Evolutionary conservation across 2,797 vertebrate species (phyloP).

Genomic region (Cyclopterus lumpus): DNA sequence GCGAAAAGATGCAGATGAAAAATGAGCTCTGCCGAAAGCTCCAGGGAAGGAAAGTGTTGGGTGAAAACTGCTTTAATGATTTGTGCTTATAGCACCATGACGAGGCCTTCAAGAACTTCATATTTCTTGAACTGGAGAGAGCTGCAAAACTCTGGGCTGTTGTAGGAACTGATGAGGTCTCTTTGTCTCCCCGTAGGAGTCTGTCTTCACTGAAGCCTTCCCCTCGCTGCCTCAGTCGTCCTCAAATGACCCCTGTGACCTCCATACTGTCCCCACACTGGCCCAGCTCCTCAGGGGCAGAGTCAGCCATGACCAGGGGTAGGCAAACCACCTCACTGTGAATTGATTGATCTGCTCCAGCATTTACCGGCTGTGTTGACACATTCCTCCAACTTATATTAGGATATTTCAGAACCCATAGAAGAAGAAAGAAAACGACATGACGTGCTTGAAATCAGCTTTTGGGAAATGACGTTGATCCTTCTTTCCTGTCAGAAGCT

Average conservation of each 20-base stretch:
- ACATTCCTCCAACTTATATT: neutral
- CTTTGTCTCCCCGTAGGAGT: constrained; percentile 58
- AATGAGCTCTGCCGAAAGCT: constrained; percentile 36
- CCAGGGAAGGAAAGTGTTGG: constrained; percentile 18
- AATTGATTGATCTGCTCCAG: neutral
- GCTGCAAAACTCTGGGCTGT: neutral
- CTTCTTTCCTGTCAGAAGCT: neutral
- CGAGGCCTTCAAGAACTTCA: neutral
- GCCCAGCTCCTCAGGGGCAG: constrained; percentile 72
- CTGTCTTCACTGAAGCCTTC: constrained; percentile 79
- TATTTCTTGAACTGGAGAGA: neutral
- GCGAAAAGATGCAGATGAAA: constrained; percentile 52
- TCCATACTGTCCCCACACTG: constrained; percentile 72
- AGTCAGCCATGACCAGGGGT: constrained; percentile 68
- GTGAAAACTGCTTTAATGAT: constrained; percentile 30
- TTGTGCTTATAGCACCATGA: neutral
- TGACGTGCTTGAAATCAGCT: constrained; percentile 6
- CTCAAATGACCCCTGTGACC: constrained; percentile 45
- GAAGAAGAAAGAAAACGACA: neutral
- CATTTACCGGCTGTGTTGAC: neutral
- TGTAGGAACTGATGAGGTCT: neutral
- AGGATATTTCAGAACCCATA: neutral
- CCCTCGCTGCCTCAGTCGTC: constrained; percentile 54
- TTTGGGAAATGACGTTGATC: neutral
- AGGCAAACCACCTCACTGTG: constrained; percentile 15